Base-by-base conservation (phyloP, 1,140 invertebrate species). In the Sitophilus oryzae region DNA sequence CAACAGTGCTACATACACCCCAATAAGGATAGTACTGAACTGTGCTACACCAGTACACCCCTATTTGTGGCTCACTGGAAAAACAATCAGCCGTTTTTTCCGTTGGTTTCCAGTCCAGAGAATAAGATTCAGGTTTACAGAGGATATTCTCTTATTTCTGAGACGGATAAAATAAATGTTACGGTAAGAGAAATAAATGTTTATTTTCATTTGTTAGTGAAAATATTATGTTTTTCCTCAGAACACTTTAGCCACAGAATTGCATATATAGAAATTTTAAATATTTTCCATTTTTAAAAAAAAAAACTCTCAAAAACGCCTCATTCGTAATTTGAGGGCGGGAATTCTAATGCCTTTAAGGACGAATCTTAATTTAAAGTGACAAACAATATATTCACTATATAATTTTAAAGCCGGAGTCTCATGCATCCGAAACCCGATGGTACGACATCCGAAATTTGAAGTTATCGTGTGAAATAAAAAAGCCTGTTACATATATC, bases 91-190 rank as follows among this genome's bases (percentile, higher is more conserved):
- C 47, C 54, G 8, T 45, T 60, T 19, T 48, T 52, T 41, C 41
- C 47, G 8, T 45, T 57, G 3, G 45, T 56, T 5, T 40, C 14
- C 0, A 54, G 46, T 43, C 9, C 34, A 14, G 47, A 56, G 11
- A 54, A 62, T 40, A 56, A 48, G 46, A 53, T 62, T 5, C 40
- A 60, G 30, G 44, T 62, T 6, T 60, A 53, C 19, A 43, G 23
- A 19, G 50, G 55, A 4, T 51, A 58, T 47, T 46, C 35, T 18
- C 35, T 57, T 15, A 46, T 62, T 19, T 49, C 54, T 10, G 61
- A 57, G 52, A 60, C 30, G 19, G 53, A 54, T 15, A n/a, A 21
- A 18, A 41, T 59, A 11, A 25, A 35, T 10, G 22, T 8, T 6
- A 14, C 5, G 14, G 38, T 40, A 40, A 40, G 38, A 15, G 5